Evolutionary conservation across 2,797 vertebrate species (phyloP), one percentile per base, ranked within the genome.

Genomic region (Eulemur rubriventer): DNA sequence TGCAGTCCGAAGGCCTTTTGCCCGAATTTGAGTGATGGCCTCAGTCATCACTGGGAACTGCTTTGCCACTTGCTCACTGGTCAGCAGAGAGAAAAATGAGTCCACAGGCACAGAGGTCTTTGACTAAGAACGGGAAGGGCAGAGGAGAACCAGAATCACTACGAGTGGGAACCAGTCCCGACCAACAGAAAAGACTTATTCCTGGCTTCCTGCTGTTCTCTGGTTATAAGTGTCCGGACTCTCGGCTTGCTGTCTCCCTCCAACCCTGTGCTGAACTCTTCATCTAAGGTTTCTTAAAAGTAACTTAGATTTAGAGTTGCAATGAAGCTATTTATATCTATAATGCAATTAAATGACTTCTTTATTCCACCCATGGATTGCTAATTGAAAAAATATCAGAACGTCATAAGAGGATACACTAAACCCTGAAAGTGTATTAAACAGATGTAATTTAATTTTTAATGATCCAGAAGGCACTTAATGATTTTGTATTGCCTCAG

Each of bases 1-100:
- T 57, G 99, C 99, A 9, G 99, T 99, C 97, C 98, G 98, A 0
- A 99, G 98, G 10, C 99, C 99, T 93, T 98, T 97, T 0, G 98
- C 98, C 48, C 98, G 98, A 94, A 99, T 98, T 94, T 98, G 98
- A 95, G 96, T 95, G 59, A 98, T 98, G 12, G 99, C 99, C 95
- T 99, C 98, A 30, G 98, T 98, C 99, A 99, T 99, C 75, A 98
- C 93, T 9, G 99, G 98, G 69, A 98, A 97, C 97, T 98, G 98
- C 96, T 96, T 98, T 4, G 88, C 95, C 98, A 98, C 97, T 95
- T 95, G 96, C 0, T 96, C 86, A 20, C 95, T 98, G 96, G 98
- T 99, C 61, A 99, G 83, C 61, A 98, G 97, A 2, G 83, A 97
- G 55, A 99, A 97, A 91, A 99, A 99, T 28, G 98, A 98, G 57